Conservation (phyloP, 2,888 invertebrate genomes). For the Drepanosiphum platanoidis region DNA sequence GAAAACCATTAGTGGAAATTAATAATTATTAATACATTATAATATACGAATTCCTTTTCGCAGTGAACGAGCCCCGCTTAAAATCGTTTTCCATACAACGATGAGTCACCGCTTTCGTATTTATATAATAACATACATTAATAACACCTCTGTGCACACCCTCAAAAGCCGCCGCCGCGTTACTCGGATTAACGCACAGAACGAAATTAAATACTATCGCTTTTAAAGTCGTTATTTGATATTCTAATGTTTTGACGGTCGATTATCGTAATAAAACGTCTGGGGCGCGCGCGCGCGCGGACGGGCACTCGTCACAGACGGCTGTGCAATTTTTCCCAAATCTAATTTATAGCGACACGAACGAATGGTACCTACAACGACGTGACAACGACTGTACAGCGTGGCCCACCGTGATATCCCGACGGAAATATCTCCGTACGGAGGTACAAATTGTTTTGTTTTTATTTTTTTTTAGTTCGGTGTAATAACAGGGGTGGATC, state of each 20-base stretch:
- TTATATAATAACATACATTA: too few relatives aligned
- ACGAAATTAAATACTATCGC: too few relatives aligned
- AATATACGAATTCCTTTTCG: neutral
- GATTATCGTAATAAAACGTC: neutral
- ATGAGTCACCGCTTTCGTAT: neutral
- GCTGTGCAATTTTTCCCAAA: neutral
- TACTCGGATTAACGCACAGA: neutral
- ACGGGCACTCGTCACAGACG: neutral
- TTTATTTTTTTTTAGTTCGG: too few relatives aligned
- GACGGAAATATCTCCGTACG: too few relatives aligned
- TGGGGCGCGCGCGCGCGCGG: neutral
- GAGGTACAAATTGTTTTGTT: too few relatives aligned
- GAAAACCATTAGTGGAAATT: conserved; percentile 6
- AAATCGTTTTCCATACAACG: neutral
- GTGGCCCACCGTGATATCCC: too few relatives aligned
- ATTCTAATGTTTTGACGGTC: neutral
- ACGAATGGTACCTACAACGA: too few relatives aligned
- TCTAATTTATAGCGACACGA: neutral
- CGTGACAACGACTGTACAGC: too few relatives aligned
- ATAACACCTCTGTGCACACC: neutral
- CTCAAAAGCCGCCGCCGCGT: neutral
- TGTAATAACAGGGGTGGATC: too few relatives aligned
- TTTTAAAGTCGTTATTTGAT: neutral
- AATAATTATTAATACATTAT: conserved; percentile 2
- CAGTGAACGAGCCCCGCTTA: neutral